Evolutionary conservation across 2,113 vertebrate genomes (phyloP), one percentile per base, ranked within the genome.

Genomic region (Hepsetus odoe): DNA sequence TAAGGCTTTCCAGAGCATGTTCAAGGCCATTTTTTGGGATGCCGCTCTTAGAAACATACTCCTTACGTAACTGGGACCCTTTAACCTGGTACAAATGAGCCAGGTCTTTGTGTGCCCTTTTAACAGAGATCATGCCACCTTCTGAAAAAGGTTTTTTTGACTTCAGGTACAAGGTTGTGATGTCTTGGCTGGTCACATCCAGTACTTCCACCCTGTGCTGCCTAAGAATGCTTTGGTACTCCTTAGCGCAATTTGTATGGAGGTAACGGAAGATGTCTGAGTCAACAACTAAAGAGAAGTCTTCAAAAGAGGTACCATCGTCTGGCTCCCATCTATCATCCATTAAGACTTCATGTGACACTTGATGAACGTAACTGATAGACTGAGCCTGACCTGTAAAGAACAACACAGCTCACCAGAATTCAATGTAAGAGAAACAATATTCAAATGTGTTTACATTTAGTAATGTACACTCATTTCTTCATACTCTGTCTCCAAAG

Each of bases 211-310:
- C 83, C 0, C 1, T 1, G 0, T 89, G 71, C 5, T 33, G 80
- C 0, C 0, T 53, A 7, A 92, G 87, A 62, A 92, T 81, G 0
- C 22, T 40, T 18, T 84, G 76, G 81, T 91, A 90, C 40, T 87
- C 40, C 0, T 77, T 72, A 13, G 59, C 56, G 22, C 87, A 87
- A 80, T 90, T 89, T 35, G 5, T 86, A 70, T 84, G 84, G 74
- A 93, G 87, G 81, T 92, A 93, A 62, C 83, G 26, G 74, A 87
- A 92, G 51, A 91, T 88, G 38, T 93, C 91, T 0, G 1, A 85
- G 65, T 93, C 92, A 79, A 92, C 84, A 2, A 82, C 55, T 2
- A 93, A 74, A 35, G 78, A 90, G 24, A 87, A 87, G 33, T 91
- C 88, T 49, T 90, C 88, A 64, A 82, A 35, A 11, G 30, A 35